Percentiles rank a stretch among this genome's conserved stretches.
phyloP scores from a whole-genome alignment of 2,113 vertebrate species.

The Oncorhynchus nerka region DNA sequence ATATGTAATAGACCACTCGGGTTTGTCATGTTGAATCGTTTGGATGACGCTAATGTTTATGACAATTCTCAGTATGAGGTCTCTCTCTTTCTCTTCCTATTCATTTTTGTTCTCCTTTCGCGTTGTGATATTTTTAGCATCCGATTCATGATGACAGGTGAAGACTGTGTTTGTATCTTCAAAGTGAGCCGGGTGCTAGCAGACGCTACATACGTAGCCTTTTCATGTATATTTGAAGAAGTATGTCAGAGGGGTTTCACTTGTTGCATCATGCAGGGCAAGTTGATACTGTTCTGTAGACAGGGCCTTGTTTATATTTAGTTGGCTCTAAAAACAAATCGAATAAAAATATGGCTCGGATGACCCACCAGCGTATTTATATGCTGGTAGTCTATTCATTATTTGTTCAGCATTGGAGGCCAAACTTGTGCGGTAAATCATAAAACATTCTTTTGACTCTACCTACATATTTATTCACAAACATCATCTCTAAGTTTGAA shows the following conservation, averaged over 20 bases:
- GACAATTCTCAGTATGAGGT: slow-evolving; percentile 12
- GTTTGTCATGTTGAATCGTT: slow-evolving; percentile 30
- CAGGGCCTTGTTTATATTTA: slow-evolving; percentile 69
- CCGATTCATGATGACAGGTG: slow-evolving; percentile 37
- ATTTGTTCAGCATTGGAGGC: slow-evolving; percentile 34
- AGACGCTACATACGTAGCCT: slow-evolving; percentile 35
- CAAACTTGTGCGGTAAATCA: slow-evolving; percentile 13
- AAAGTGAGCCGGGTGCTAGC: slow-evolving; percentile 31
- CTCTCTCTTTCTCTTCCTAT: background rate
- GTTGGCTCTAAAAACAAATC: slow-evolving; percentile 46
- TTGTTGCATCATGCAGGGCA: slow-evolving; percentile 60
- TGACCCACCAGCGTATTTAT: slow-evolving; percentile 64
- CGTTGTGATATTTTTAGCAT: slow-evolving; percentile 39
- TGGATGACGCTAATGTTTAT: slow-evolving; percentile 25
- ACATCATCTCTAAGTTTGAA: background rate
- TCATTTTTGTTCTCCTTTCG: slow-evolving; percentile 7
- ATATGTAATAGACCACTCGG: slow-evolving; percentile 10
- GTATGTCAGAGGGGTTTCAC: slow-evolving; percentile 64
- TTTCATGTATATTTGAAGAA: slow-evolving; percentile 73
- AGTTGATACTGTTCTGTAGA: slow-evolving; percentile 45
- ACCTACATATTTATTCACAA: background rate
- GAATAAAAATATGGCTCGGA: slow-evolving; percentile 35
- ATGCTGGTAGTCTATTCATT: slow-evolving; percentile 43
- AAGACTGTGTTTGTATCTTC: slow-evolving; percentile 44
- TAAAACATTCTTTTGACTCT: slow-evolving; percentile 16